Conservation (phyloP, 2,888 invertebrate species). For the Sabellastarte sp. region DNA sequence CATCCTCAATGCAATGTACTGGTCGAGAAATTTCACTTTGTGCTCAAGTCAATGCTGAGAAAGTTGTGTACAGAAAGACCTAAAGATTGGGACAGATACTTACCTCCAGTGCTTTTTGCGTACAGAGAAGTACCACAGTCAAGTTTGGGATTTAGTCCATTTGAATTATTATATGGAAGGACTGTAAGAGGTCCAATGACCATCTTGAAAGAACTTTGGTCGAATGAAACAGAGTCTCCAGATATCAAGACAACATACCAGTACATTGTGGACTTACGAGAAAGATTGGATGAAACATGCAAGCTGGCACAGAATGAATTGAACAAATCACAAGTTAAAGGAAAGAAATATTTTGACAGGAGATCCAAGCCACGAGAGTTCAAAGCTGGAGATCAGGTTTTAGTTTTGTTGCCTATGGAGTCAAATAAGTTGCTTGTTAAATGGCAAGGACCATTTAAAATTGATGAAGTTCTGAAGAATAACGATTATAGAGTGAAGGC, state of each 20-base stretch:
- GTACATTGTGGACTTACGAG: neutral
- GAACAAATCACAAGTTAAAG: neutral
- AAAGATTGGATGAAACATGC: neutral
- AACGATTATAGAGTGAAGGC: neutral
- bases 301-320: neutral
- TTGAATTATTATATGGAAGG: neutral
- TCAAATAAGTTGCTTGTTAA: neutral
- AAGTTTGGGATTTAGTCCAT: neutral
- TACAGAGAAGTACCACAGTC: conserved; percentile 7
- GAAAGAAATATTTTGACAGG: neutral
- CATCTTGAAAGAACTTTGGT: neutral
- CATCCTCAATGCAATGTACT: conserved; percentile 18
- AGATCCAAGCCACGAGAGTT: neutral
- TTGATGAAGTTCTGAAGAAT: neutral
- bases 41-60: conserved; percentile 9
- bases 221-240: neutral
- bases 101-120: conserved; percentile 3
- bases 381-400: neutral
- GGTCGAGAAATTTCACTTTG: conserved; percentile 17
- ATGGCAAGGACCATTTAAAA: neutral
- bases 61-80: conserved; percentile 2
- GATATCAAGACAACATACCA: neutral
- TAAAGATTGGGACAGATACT: conserved; percentile 10
- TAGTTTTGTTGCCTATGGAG: neutral
- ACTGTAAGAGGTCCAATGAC: neutral